Evolutionary conservation across 2,113 vertebrate species (phyloP), one percentile per base, ranked within the genome.

Genomic region (Bubo bubo): DNA sequence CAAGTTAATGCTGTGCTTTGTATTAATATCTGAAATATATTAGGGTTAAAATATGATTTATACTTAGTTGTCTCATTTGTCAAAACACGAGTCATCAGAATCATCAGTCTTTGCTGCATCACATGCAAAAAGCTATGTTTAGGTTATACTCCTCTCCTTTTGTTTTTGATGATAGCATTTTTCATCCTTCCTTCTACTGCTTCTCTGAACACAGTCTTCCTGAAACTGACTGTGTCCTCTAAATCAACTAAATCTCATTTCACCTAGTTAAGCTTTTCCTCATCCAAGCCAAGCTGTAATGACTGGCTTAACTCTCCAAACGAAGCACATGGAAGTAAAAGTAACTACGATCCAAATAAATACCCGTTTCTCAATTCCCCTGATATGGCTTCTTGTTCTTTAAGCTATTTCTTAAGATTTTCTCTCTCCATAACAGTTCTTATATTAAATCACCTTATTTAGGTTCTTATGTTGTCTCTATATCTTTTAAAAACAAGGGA

Each of bases 401-500:
- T 74, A 89, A 91, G 4, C 11, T 62, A 43, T 47, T 75, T 85
- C 16, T 74, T 74, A 75, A 70, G 18, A 75, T 88, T 83, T 30
- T 60, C 50, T 82, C 28, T 41, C 19, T 81, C 2, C 1, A 8
- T 50, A 72, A 49, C 20, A 15, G 5, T n/a, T 80, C n/a, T 86
- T 67, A 17, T 49, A 71, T 80, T 71, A 80, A 85, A 39, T 64
- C 39, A 37, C 21, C 5, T 49, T 72, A 9, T 72, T 68, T 85
- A 75, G 22, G 62, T 72, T 70, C 20, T 50, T 72, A 8, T 52
- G 6, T 50, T 74, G 23, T 77, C 41, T 59, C 24, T 88, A 27
- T 18, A 41, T 30, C 26, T 94, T 96, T 97, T 56, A 28, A 82
- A 96, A 86, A 83, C 24, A 73, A 89, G 37, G 30, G 26, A 74